Evolutionary conservation across 1,140 invertebrate genomes (phyloP).

Genomic region (Brachionus rotundiformis): DNA sequence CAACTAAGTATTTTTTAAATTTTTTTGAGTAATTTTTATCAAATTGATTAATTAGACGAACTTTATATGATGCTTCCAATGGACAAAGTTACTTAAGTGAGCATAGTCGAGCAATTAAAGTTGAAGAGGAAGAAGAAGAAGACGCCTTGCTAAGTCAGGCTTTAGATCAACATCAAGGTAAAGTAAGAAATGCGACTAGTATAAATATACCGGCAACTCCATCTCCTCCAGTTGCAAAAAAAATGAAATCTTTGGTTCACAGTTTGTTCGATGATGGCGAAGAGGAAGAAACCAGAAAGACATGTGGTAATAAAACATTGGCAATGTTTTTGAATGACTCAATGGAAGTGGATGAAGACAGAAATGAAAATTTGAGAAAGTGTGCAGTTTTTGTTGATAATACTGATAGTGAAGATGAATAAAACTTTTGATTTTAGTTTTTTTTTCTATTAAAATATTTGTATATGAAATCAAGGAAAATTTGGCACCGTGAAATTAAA

Average conservation of each 20-base stretch:
- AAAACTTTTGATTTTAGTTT: not conserved
- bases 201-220: slow-evolving; percentile 5
- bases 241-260: slow-evolving; percentile 7
- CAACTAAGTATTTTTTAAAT: slow-evolving; percentile 5
- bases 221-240: slow-evolving; percentile 24
- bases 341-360: slow-evolving; percentile 3
- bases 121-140: slow-evolving; percentile 38
- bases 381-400: slow-evolving; percentile 26
- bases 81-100: slow-evolving; percentile 29
- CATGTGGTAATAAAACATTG: not conserved
- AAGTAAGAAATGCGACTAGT: not conserved
- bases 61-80: slow-evolving; percentile 38
- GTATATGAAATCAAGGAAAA: not conserved
- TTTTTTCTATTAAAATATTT: slow-evolving; percentile 9
- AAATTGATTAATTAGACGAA: slow-evolving; percentile 15
- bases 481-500: not conserved
- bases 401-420: slow-evolving; percentile 35
- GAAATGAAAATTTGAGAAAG: not conserved
- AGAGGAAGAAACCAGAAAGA: not conserved
- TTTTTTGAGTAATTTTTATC: not conserved
- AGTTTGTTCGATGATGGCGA: slow-evolving; percentile 47
- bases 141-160: slow-evolving; percentile 23
- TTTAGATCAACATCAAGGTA: slow-evolving; percentile 22
- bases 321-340: slow-evolving; percentile 44
- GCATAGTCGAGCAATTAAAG: not conserved